Conservation (phyloP, 2,797 vertebrate genomes). For the Basileuterus tristriatus region DNA sequence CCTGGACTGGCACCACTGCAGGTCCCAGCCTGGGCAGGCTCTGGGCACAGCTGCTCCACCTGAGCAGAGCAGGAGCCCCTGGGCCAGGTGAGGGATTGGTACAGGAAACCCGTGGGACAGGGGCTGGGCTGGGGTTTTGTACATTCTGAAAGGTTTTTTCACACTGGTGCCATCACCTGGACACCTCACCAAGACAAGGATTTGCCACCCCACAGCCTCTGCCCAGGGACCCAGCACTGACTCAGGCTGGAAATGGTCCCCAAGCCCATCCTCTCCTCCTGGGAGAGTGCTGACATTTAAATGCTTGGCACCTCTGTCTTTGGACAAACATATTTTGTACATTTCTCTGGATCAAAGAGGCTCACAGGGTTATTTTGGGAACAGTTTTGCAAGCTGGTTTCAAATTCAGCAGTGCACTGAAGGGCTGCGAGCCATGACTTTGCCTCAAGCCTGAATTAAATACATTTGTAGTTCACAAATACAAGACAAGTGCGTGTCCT, state of each 20-base stretch:
- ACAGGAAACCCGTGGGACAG: not conserved
- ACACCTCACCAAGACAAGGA: not conserved
- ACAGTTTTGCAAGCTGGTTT: not conserved
- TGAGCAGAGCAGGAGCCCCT: rapidly evolving
- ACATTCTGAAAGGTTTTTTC: not conserved
- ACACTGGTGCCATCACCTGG: rapidly evolving
- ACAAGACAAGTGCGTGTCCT: not conserved
- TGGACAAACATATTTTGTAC: not conserved
- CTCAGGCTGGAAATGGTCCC: rapidly evolving
- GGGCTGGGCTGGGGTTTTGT: not conserved
- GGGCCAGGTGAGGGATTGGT: rapidly evolving
- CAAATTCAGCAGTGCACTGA: not conserved
- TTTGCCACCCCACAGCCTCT: rapidly evolving
- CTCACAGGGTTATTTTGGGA: conserved; percentile 8
- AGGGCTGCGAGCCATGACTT: conserved; percentile 16
- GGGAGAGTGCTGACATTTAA: not conserved
- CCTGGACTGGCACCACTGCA: not conserved
- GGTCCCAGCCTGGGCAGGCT: not conserved
- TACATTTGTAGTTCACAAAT: not conserved
- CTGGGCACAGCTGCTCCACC: rapidly evolving
- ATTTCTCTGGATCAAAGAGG: not conserved
- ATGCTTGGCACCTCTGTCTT: not conserved
- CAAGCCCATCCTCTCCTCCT: not conserved
- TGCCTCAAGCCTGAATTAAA: conserved; percentile 44
- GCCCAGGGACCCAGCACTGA: rapidly evolving